Conservation (phyloP, 2,113 vertebrate species). For the Hipposideros armiger region DNA sequence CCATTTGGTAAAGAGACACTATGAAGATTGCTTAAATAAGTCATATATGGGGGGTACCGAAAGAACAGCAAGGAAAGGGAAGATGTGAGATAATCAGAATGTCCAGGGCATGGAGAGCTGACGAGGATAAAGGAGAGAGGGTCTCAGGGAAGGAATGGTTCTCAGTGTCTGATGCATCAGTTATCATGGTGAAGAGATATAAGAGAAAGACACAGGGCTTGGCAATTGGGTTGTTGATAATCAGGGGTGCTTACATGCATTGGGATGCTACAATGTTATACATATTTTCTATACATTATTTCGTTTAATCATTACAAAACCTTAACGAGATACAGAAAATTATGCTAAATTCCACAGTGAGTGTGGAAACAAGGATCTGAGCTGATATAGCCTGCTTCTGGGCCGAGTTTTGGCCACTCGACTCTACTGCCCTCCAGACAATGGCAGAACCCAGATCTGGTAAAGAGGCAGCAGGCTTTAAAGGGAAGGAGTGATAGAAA, state of each 20-base stretch:
- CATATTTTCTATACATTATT: background rate
- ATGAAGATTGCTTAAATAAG: background rate
- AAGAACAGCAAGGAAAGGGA: background rate
- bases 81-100: background rate
- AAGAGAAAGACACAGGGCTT: background rate
- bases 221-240: background rate
- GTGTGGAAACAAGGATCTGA: background rate
- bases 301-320: background rate
- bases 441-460: background rate
- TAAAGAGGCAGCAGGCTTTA: background rate
- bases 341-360: background rate
- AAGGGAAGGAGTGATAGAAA: background rate
- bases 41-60: background rate
- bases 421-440: background rate
- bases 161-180: background rate
- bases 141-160: background rate
- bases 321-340: background rate
- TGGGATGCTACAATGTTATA: background rate
- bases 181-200: background rate
- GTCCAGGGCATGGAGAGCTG: background rate
- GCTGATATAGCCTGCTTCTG: background rate
- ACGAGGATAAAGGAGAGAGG: background rate
- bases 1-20: background rate
- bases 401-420: background rate
- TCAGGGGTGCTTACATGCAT: background rate